Conservation (phyloP, 2,888 invertebrate species). For the Rhagophthalmus giganteus region DNA sequence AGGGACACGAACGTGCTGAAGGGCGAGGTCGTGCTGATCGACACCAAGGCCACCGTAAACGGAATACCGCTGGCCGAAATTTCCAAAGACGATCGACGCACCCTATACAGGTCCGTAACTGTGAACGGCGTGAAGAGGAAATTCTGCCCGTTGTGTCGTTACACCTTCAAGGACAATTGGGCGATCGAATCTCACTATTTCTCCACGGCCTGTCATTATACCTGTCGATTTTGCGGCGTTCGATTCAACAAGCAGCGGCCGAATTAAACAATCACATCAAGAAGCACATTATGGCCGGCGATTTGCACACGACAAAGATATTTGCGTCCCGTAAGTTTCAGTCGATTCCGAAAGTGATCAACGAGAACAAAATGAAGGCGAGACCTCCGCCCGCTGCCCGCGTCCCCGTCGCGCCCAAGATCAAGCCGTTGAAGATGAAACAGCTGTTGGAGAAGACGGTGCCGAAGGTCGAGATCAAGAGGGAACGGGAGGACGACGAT, state of each 20-base stretch:
- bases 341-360: conserved; percentile 33
- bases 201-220: conserved; percentile 51
- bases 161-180: conserved; percentile 56
- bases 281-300: conserved; percentile 44
- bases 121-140: conserved; percentile 48
- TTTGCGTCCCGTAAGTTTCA: conserved; percentile 40
- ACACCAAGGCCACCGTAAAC: conserved; percentile 45
- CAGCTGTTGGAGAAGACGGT: conserved; percentile 36
- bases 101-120: conserved; percentile 49
- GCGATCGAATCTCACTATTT: conserved; percentile 55
- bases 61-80: conserved; percentile 48
- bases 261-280: conserved; percentile 48
- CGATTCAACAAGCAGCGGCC: conserved; percentile 53
- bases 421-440: conserved; percentile 41
- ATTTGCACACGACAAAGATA: conserved; percentile 46
- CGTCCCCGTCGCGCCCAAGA: conserved; percentile 23
- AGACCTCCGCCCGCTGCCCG: conserved; percentile 10
- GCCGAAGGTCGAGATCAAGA: conserved; percentile 33
- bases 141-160: conserved; percentile 53
- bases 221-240: conserved; percentile 52
- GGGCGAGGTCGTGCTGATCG: conserved; percentile 36
- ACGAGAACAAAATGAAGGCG: conserved; percentile 23
- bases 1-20: conserved; percentile 27
- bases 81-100: conserved; percentile 49
- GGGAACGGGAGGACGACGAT: conserved; percentile 35